Evolutionary conservation across 2,113 vertebrate genomes (phyloP), one percentile per base, ranked within the genome.

Genomic region (Aleadryas rufinucha): DNA sequence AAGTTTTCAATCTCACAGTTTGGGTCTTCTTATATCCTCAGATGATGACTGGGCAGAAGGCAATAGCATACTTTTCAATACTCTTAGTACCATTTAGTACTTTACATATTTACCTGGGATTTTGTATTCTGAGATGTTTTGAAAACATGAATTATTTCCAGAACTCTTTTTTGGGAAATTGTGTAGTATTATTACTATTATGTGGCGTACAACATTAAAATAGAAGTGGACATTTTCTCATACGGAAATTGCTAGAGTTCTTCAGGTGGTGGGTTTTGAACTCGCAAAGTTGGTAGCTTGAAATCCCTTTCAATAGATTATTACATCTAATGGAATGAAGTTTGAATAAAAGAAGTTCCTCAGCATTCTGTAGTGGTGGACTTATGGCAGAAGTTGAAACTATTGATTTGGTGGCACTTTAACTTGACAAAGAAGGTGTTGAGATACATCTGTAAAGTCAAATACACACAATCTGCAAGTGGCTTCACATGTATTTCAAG

Each of bases 271-370:
- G 37, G 8, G 6, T 86, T 92, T 81, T 45, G 17, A 84, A 52
- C 12, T 84, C 7, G 7, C 0, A 0, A 22, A 56, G 8, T 10
- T 2, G 0, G 24, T 45, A 53, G 47, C 42, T 20, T 84, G 33
- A 56, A 81, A 91, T 69, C 18, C 4, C 17, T 72, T 85, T 86
- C 54, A 57, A 22, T 52, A 26, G 15, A 6, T 74, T 80, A 19
- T 84, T 91, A 2, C 7, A 59, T 53, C 6, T 61, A 41, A 52
- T 9, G 2, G 10, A 82, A 63, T 49, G 23, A 84, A 37, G 12
- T 37, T 81, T 35, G 33, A 50, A 28, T 54, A 81, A 54, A 77
- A 80, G 3, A 28, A 39, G 12, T 35, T 52, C 11, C 28, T 91
- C 64, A 24, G 19, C 65, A 52, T 93, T 84, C 47, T 60, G 3